These are phyloP conservation scores for Strigops habroptila DNA, from an alignment of 2,113 vertebrate genomes.

Conservation along the genomic window DNA sequence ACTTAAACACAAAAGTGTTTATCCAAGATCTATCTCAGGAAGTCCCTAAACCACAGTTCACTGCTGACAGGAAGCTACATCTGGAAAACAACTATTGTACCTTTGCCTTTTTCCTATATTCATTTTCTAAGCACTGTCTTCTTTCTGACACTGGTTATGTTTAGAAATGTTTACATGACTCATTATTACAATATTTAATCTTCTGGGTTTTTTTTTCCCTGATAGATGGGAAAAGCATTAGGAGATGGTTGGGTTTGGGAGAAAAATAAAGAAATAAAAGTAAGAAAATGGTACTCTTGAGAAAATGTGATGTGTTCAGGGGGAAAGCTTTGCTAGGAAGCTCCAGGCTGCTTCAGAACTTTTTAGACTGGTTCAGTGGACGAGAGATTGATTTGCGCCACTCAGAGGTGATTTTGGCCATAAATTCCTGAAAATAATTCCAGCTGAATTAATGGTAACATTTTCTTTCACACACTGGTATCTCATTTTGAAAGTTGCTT, in stretches of 20 bases:
- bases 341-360: background rate
- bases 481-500: background rate
- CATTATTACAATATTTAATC: background rate
- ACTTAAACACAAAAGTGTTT: constrained; percentile 6
- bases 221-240: background rate
- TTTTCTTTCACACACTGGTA: background rate
- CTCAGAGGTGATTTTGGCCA: background rate
- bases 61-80: constrained; percentile 30
- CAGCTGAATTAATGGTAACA: background rate
- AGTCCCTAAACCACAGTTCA: background rate
- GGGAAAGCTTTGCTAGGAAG: background rate
- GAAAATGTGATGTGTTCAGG: background rate
- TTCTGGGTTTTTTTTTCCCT: background rate
- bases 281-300: background rate
- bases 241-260: background rate
- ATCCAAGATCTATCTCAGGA: background rate
- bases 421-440: background rate
- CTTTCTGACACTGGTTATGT: background rate
- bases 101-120: background rate
- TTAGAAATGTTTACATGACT: background rate
- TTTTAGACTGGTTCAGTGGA: background rate
- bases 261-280: background rate
- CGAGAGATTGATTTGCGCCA: background rate
- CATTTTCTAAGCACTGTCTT: background rate
- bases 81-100: constrained; percentile 27